phyloP scores from a whole-genome alignment of 23 tunicate genomes.

The Trididemnum clinides region DNA sequence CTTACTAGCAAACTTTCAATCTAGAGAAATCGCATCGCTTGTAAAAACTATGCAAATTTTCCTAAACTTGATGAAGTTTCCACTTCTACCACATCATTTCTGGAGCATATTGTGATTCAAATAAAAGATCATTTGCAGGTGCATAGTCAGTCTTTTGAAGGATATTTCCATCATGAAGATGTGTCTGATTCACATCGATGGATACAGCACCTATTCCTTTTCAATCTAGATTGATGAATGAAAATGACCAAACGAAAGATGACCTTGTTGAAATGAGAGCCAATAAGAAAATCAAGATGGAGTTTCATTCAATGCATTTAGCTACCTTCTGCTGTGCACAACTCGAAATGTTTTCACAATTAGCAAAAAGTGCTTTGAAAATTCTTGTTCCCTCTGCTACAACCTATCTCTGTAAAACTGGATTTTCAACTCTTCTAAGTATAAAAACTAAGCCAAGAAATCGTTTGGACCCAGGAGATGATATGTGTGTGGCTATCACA shows the following conservation, averaged over 20 bases:
- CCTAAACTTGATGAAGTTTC: conserved; percentile 21
- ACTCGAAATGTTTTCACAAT: conserved; percentile 20
- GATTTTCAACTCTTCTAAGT: conserved; percentile 22
- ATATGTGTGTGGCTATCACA: conserved; percentile 16
- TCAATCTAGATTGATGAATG: conserved; percentile 8
- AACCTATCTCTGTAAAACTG: conserved; percentile 27
- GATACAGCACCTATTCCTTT: conserved; percentile 20
- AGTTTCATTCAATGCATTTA: conserved; percentile 24
- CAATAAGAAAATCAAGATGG: neutral
- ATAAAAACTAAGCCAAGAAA: conserved; percentile 27
- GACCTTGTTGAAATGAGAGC: conserved; percentile 23
- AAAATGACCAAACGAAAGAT: conserved; percentile 25
- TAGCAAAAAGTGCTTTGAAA: conserved; percentile 19
- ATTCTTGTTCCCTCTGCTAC: conserved; percentile 4
- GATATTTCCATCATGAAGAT: conserved; percentile 23
- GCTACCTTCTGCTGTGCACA: conserved; percentile 29
- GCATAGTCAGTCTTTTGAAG: conserved; percentile 32
- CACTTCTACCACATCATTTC: conserved; percentile 22
- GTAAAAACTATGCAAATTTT: conserved; percentile 37
- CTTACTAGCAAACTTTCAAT: conserved; percentile 35
- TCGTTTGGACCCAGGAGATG: conserved; percentile 35
- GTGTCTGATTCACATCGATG: conserved; percentile 6
- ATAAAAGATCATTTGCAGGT: conserved; percentile 20
- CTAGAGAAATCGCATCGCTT: conserved; percentile 22
- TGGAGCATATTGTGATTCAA: conserved; percentile 14